Evolutionary conservation across 2,888 invertebrate species (phyloP).

Genomic region (Buathra laborator): DNA sequence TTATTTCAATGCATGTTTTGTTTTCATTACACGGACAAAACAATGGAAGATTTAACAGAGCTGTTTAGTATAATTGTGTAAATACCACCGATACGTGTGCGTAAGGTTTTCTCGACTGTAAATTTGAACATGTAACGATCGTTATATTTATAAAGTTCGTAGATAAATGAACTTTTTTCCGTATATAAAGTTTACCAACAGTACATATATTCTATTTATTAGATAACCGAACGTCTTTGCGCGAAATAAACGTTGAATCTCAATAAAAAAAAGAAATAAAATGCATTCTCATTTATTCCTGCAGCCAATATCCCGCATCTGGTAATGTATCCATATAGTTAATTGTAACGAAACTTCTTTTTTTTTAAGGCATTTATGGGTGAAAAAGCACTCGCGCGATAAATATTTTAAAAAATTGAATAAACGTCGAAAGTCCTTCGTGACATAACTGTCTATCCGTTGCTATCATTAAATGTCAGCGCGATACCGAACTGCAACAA

Average conservation of each 20-base stretch:
- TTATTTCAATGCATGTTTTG: neutral
- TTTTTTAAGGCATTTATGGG: too few species aligned
- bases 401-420: too few species aligned
- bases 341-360: too few species aligned
- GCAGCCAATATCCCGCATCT: neutral
- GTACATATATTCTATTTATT: constrained; percentile 62
- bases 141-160: constrained; percentile 68
- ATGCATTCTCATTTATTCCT: neutral
- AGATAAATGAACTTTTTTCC: constrained; percentile 44
- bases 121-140: constrained; percentile 67
- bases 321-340: too few species aligned
- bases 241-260: constrained; percentile 64
- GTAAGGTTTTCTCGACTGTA: constrained; percentile 58
- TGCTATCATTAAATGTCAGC: too few species aligned
- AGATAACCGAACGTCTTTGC: constrained; percentile 51
- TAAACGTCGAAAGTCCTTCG: too few species aligned
- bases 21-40: constrained; percentile 19
- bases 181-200: constrained; percentile 58
- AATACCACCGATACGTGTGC: constrained; percentile 42
- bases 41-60: constrained; percentile 15
- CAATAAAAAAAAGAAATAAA: neutral
- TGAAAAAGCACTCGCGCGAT: too few species aligned
- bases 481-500: too few species aligned
- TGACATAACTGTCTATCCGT: too few species aligned
- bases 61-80: constrained; percentile 27